Evolutionary conservation across 2,113 vertebrate species (phyloP), one percentile per base, ranked within the genome.

Genomic region (Microcebus jonahi): DNA sequence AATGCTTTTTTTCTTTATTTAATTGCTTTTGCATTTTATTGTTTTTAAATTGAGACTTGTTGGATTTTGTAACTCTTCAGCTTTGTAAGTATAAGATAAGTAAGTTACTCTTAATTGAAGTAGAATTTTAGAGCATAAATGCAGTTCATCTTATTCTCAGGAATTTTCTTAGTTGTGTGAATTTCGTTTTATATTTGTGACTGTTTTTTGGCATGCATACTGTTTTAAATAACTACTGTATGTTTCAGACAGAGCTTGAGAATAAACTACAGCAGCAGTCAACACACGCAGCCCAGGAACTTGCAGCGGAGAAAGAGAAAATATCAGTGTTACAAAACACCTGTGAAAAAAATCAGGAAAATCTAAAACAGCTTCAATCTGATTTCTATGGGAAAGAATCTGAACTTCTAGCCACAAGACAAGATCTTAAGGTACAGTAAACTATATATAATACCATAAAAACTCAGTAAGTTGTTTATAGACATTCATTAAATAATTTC

Each of bases 381-480:
- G 99, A 99, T 92, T 98, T 99, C 91, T 99, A 99, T 36, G 99
- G 99, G 92, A 99, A 99, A 90, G 99, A 99, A 81, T 99, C 99
- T 6, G 99, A 99, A 97, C 98, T 99, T 57, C 99, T 99, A 88
- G 99, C 99, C 73, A 99, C 99, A 73, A 99, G 99, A 77, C 99
- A 99, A 97, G 99, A 99, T 97, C 99, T 99, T 45, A 99, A 99
- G 99, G 99, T 99, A 98, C 23, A 82, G 90, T 82, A 3, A 86
- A 29, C 73, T 65, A 29, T 34, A 29, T 34, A 57, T 42, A 70
- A 2, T 67, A 13, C 65, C 6, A n/a, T 68, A 82, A 61, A 93
- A 88, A 76, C 25, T 48, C 29, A 75, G 5, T n/a, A 86, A 59
- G n/a, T 83, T 93, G 18, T 81, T 91, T 87, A 48, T 70, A 91